Evolutionary conservation across 2,113 vertebrate genomes (phyloP).

Genomic region (Paraplagusia blochii): DNA sequence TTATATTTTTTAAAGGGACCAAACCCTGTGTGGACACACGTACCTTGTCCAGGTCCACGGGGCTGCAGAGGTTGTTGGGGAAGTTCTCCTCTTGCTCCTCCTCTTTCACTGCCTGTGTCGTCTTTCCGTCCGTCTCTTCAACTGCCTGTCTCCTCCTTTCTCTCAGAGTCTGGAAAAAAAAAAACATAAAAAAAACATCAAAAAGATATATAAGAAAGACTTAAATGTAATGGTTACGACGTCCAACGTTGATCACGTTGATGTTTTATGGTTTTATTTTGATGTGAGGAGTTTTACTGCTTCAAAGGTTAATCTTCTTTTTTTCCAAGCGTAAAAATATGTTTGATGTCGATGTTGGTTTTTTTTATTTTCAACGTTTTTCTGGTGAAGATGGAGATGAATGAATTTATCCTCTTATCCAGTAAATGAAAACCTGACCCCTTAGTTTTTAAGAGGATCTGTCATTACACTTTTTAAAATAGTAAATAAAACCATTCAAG

Average conservation of each 20-base stretch:
- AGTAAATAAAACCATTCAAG: no score
- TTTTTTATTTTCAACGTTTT: conserved; percentile 7
- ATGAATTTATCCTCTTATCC: no score
- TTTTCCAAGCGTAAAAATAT: neutral
- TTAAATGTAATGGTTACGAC: neutral
- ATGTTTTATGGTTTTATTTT: neutral
- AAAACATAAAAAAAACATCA: neutral
- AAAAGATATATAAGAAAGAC: neutral
- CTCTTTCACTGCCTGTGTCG: neutral
- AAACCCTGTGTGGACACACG: neutral
- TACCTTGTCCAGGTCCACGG: conserved; percentile 63
- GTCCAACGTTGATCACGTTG: no score
- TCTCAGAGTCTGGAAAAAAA: conserved; percentile 44
- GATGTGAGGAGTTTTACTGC: neutral
- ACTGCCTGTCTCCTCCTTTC: conserved; percentile 36
- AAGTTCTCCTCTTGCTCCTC: conserved; percentile 18
- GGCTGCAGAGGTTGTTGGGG: conserved; percentile 50
- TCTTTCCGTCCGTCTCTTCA: conserved; percentile 23
- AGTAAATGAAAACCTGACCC: no score
- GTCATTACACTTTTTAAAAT: no score
- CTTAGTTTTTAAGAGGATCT: no score
- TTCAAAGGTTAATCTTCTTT: neutral
- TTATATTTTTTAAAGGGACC: no score
- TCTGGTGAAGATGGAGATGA: no score
- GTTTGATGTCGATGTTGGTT: neutral